Percentiles rank a stretch among this genome's conserved stretches.
Conservation (phyloP, 2,113 vertebrate species). For the Protobothrops flavoviridis region DNA sequence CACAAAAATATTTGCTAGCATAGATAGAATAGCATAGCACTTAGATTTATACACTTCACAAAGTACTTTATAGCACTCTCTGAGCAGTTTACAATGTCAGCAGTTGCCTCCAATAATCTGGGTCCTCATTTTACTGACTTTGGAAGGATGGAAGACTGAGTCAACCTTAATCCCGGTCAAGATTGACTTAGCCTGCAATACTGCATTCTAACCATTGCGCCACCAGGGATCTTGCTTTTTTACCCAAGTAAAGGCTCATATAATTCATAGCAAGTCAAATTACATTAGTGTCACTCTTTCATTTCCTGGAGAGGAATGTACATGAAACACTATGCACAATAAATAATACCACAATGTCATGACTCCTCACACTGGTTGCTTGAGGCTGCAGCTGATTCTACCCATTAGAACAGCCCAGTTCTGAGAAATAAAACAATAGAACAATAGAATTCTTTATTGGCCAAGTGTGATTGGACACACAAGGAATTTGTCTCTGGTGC, state of each 20-base stretch:
- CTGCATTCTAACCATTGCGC: neutral
- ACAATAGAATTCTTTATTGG: too few species aligned
- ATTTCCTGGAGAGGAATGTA: neutral
- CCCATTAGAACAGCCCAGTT: neutral
- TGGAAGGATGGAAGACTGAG: neutral
- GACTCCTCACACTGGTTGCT: neutral
- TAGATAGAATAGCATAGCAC: neutral
- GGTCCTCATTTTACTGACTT: neutral
- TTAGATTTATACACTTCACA: neutral
- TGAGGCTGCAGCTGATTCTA: neutral
- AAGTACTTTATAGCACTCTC: neutral
- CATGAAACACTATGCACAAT: neutral
- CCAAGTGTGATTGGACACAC: too few species aligned
- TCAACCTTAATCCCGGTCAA: accelerated
- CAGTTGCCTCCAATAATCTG: neutral
- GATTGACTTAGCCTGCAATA: neutral
- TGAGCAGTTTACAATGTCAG: neutral
- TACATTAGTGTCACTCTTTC: neutral
- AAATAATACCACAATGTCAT: neutral
- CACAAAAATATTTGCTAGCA: neutral
- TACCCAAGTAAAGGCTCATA: neutral
- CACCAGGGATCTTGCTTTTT: neutral
- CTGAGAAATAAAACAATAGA: neutral
- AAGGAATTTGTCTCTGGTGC: too few species aligned
- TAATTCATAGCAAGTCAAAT: neutral